A percentile compares a stretch with the other conserved stretches of the same genome.
Conservation (phyloP, 2,797 vertebrate genomes). For the Merluccius polli region DNA sequence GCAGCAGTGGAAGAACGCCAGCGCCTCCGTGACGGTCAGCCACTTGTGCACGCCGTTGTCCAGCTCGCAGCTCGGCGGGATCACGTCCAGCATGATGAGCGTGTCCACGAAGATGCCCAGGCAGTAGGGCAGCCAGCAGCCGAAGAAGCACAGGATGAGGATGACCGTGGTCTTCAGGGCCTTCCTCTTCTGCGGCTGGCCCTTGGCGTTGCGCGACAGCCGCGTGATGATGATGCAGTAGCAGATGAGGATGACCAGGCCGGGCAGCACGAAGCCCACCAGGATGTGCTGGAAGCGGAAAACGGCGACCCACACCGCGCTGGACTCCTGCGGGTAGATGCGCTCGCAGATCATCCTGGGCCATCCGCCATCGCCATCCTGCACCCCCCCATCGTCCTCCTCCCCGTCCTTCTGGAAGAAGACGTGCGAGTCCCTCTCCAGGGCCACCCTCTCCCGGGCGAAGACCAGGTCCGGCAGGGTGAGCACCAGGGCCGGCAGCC, state of each 20-base stretch:
- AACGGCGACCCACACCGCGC: constrained; percentile 72
- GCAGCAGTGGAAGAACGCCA: constrained; percentile 97
- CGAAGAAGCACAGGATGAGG: constrained; percentile 92
- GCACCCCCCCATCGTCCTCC: too few relatives aligned
- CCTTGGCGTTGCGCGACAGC: constrained; percentile 83
- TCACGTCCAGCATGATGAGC: constrained; percentile 77
- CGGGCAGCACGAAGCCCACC: constrained; percentile 90
- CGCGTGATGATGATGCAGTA: constrained; percentile 94
- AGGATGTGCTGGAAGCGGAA: constrained; percentile 93
- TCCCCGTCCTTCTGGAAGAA: neutral
- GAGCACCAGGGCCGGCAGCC: constrained; percentile 87
- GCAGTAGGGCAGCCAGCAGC: constrained; percentile 96
- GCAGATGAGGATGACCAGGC: constrained; percentile 89
- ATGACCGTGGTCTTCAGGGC: constrained; percentile 95
- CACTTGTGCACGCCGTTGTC: constrained; percentile 81
- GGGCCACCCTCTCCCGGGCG: constrained; percentile 66
- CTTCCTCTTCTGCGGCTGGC: constrained; percentile 86
- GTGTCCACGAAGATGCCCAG: constrained; percentile 85
- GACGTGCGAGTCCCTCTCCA: constrained; percentile 25
- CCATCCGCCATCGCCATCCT: too few relatives aligned
- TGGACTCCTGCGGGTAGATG: constrained; percentile 74
- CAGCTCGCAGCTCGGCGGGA: constrained; percentile 75
- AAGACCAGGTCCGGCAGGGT: constrained; percentile 93
- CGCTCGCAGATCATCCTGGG: constrained; percentile 79
- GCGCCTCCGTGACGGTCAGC: constrained; percentile 88